Evolutionary conservation across 35 echinoderm and acorn worm genomes (phyloP).

Genomic region (Ophiothrix spiculata): DNA sequence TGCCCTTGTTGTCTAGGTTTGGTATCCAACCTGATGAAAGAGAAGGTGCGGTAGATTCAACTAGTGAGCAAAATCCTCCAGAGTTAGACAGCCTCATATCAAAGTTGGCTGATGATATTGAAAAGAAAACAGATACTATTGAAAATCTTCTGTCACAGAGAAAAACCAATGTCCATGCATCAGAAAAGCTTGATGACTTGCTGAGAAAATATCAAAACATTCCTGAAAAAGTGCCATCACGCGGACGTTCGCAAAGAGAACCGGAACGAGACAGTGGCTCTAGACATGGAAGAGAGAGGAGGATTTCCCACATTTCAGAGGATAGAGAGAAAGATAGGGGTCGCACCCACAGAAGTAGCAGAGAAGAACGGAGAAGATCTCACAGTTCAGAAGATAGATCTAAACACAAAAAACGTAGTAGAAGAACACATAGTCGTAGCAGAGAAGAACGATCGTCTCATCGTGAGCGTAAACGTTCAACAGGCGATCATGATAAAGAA

Average conservation of each 20-base stretch:
- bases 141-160: background rate
- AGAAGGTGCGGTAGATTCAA: background rate
- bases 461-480: background rate
- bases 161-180: background rate
- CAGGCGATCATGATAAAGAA: background rate
- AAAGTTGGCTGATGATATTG: background rate
- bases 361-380: background rate
- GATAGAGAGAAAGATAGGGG: no score
- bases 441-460: background rate
- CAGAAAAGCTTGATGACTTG: background rate
- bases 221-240: background rate
- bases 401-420: background rate
- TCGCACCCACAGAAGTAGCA: background rate
- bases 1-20: background rate
- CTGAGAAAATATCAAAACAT: background rate
- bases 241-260: no score
- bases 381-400: background rate
- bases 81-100: background rate
- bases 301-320: no score
- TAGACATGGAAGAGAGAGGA: no score
- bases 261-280: no score
- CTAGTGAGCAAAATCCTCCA: background rate
- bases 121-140: background rate
- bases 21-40: background rate
- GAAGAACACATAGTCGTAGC: background rate